Base-by-base conservation (phyloP, 2,113 vertebrate species). In the Serilophus lunatus region DNA sequence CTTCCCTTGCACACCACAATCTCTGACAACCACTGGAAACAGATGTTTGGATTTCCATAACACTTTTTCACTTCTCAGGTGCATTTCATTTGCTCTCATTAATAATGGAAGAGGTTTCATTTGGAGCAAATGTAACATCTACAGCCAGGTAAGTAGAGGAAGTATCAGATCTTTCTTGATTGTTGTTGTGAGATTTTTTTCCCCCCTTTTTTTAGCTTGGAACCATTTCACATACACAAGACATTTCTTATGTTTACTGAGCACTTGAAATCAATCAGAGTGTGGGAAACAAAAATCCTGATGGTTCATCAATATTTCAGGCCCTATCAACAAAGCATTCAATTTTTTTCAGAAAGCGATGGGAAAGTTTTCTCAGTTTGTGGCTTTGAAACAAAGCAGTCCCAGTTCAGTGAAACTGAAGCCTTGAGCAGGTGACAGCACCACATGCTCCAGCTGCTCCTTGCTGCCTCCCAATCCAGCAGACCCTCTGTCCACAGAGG, bases 241-340 rank as follows among this genome's bases (percentile, higher is more conserved):
- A 26, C 13, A 91, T 91, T 83, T 86, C 69, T 71, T 71, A 40
- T 2, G 57, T 88, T 78, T 84, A 71, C 56, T 56, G 44, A 13
- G 65, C n/a, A 60, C 26, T 10, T 42, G 51, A 74, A 96, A 95
- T 93, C 83, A 76, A 40, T 68, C 56, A 63, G 75, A 85, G 47
- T 51, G n/a, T 0, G 1, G 51, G 33, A 92, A 94, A 77, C 50
- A 88, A 92, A 95, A 93, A 59, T 75, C 85, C 49, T 68, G 29
- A 64, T 56, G 19, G 24, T 63, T 91, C 54, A 70, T 88, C 75
- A 74, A 42, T 91, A 92, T 92, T 94, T 91, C 71, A 90, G 79
- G 16, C 23, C 35, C 35, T 54, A 40, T 69, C 63, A 60, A 63
- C 71, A 74, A n/a, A 0, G 0, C 13, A 25, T 65, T 71, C 29